A percentile compares a stretch with the other conserved stretches of the same genome.
These are phyloP conservation scores for Drosophila insularis DNA, from an alignment of 1,140 invertebrate species.

Conservation along the genomic window DNA sequence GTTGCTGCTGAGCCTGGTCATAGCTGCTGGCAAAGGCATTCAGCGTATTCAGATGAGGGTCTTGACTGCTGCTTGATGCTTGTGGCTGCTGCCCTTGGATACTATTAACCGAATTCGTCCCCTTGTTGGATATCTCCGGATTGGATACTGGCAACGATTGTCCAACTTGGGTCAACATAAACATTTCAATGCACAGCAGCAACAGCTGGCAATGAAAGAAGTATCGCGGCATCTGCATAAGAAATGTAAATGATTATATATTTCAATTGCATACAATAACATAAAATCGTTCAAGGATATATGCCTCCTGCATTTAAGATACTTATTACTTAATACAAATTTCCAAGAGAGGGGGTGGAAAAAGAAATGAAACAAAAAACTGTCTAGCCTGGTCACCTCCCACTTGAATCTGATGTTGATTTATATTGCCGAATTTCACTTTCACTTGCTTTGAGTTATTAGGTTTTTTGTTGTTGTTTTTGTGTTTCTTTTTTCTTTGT, in stretches of 20 bases:
- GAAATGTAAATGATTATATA: not conserved
- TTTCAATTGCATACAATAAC: no score
- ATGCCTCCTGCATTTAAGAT: not conserved
- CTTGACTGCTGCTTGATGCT: conserved; percentile 36
- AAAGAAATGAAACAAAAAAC: not conserved
- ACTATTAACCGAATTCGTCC: conserved; percentile 53
- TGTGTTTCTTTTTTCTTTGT: conserved; percentile 2
- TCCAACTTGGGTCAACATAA: conserved; percentile 21
- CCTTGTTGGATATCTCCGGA: conserved; percentile 65
- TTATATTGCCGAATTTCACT: conserved; percentile 39
- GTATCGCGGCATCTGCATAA: conserved; percentile 45
- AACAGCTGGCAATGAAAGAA: conserved; percentile 29
- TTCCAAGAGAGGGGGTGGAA: no score
- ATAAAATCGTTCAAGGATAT: not conserved
- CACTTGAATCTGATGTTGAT: conserved; percentile 10
- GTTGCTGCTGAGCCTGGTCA: conserved; percentile 32
- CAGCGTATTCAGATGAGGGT: conserved; percentile 69
- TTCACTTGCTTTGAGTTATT: conserved; percentile 35
- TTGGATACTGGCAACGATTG: conserved; percentile 58
- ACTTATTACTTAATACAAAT: not conserved
- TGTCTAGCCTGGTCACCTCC: not conserved
- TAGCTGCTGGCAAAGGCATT: conserved; percentile 72
- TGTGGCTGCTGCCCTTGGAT: conserved; percentile 40
- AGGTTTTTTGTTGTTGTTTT: conserved; percentile 6
- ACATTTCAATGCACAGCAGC: no score